Evolutionary conservation across 2,113 vertebrate genomes (phyloP).

Genomic region (Boulengeromyrus knoepffleri): DNA sequence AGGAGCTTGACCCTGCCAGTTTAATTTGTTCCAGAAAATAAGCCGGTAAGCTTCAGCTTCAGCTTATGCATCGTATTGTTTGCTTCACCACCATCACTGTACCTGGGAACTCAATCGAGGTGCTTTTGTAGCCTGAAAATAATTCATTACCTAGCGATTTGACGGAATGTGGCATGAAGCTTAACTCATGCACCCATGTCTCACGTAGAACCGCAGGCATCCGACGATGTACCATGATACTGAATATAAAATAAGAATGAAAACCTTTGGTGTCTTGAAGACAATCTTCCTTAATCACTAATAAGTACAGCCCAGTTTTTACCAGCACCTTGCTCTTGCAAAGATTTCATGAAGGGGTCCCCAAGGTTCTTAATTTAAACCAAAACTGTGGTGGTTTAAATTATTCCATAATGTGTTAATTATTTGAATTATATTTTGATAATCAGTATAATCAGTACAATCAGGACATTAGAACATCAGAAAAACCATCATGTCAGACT

Average conservation of each 20-base stretch:
- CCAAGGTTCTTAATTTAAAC: not conserved
- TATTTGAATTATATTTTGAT: not conserved
- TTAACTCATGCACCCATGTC: not conserved
- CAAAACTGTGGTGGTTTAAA: not conserved
- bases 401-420: not conserved
- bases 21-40: conserved; percentile 1
- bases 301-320: not conserved
- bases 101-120: not conserved
- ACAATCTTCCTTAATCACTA: not conserved
- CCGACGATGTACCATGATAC: not conserved
- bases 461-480: not conserved
- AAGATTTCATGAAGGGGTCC: not conserved
- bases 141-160: not conserved
- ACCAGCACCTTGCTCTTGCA: not conserved
- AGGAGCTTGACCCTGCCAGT: not conserved
- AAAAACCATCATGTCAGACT: not conserved
- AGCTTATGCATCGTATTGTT: not conserved
- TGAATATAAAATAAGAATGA: not conserved
- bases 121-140: not conserved
- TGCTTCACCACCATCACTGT: not conserved
- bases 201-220: not conserved
- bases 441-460: not conserved
- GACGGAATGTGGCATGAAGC: not conserved
- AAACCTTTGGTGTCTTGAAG: not conserved
- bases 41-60: not conserved